Percentiles rank a stretch among this genome's conserved stretches.
Conservation (phyloP, 2,888 invertebrate genomes). For the Oxyteleia sp. region DNA sequence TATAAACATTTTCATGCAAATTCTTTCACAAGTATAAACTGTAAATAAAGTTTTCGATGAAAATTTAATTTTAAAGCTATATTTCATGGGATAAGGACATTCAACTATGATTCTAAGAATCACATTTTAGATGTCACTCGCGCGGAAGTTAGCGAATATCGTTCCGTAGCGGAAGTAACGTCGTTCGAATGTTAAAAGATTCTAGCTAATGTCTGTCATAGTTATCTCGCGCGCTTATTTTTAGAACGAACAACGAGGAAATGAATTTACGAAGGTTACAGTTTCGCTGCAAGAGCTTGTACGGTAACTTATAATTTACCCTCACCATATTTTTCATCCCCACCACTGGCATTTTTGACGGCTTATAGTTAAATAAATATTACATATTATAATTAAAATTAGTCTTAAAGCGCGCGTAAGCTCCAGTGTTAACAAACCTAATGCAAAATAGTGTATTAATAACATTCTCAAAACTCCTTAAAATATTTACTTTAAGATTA, state of each 20-base stretch:
- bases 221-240: constrained; percentile 66
- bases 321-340: constrained; percentile 9
- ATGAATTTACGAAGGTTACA: constrained; percentile 61
- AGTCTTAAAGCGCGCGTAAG: no score
- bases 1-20: no score
- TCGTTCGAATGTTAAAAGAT: constrained; percentile 68
- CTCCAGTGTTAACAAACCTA: no score
- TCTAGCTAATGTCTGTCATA: constrained; percentile 53
- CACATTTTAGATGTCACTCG: constrained; percentile 46
- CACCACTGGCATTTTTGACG: no score
- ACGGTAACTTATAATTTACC: not conserved
- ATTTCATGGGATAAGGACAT: constrained; percentile 15
- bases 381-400: no score
- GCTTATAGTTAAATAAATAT: no score
- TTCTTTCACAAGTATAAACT: no score
- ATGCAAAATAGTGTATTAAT: no score
- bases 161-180: constrained; percentile 58
- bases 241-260: constrained; percentile 67
- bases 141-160: constrained; percentile 61
- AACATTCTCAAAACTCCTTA: no score
- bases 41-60: not conserved
- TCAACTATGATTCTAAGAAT: constrained; percentile 48
- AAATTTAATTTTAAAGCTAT: no score
- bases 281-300: constrained; percentile 1
- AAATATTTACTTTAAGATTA: no score